Conservation (phyloP, 2,113 vertebrate genomes). For the Tringa solitaria region DNA sequence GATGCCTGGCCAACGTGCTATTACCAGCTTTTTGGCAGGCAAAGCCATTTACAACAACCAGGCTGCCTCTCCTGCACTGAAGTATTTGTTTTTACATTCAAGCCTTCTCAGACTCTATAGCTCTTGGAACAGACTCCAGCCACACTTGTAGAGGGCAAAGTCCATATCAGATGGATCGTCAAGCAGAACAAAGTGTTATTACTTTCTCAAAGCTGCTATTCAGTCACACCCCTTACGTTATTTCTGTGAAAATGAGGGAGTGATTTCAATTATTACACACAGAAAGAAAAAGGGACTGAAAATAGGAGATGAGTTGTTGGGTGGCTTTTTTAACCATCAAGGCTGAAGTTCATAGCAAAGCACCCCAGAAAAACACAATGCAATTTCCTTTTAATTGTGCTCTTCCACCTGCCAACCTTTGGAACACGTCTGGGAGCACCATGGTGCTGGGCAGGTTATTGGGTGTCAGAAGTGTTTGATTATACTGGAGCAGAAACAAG, state of each 20-base stretch:
- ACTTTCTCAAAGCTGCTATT: conserved; percentile 36
- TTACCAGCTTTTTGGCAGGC: conserved; percentile 68
- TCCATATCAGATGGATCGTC: conserved; percentile 43
- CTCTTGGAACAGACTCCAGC: conserved; percentile 55
- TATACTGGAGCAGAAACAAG: not conserved
- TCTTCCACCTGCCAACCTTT: not conserved
- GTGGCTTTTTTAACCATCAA: not conserved
- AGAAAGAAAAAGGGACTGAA: not conserved
- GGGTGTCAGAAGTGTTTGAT: not conserved
- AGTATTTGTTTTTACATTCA: conserved; percentile 73
- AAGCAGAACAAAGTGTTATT: conserved; percentile 48
- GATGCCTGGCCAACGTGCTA: conserved; percentile 58
- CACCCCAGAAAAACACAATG: not conserved
- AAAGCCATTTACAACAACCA: conserved; percentile 62
- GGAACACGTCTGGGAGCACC: not conserved
- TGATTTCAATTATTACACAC: not conserved
- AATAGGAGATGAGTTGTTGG: not conserved
- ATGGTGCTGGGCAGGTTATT: not conserved
- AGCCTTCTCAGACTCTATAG: conserved; percentile 59
- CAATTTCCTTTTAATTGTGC: not conserved
- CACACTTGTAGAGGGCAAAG: conserved; percentile 54
- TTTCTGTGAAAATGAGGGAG: conserved; percentile 18
- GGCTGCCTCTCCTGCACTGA: conserved; percentile 55
- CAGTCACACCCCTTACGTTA: conserved; percentile 16
- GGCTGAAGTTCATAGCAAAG: not conserved